A percentile compares a stretch with the other conserved stretches of the same genome.
phyloP scores from a whole-genome alignment of 1,140 invertebrate species.

The Meloidogyne floridensis region DNA sequence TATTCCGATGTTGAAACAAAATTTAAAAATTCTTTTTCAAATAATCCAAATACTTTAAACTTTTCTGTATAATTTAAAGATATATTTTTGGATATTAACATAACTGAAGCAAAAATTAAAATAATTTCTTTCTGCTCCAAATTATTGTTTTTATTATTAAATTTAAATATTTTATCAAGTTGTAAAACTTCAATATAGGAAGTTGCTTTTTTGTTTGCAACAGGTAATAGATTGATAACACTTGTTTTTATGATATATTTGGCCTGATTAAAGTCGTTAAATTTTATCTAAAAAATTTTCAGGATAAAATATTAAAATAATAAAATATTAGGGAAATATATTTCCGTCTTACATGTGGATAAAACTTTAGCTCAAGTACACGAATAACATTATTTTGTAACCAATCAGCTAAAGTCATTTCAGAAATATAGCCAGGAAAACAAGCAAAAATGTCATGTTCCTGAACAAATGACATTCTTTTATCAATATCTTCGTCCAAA shows the following conservation, averaged over 20 bases:
- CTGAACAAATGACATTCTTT: not conserved
- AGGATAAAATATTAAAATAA: too few species aligned
- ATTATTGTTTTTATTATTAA: not conserved
- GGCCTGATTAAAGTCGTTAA: not conserved
- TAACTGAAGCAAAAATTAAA: not conserved
- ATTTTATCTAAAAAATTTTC: not conserved
- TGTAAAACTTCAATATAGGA: not conserved
- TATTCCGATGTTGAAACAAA: not conserved
- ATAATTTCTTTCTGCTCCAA: not conserved
- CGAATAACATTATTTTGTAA: not conserved
- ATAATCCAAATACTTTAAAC: not conserved
- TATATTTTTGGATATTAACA: constrained; percentile 6
- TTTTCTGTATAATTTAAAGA: not conserved
- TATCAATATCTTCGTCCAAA: not conserved
- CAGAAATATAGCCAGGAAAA: not conserved
- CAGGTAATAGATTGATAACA: not conserved
- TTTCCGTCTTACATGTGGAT: not conserved
- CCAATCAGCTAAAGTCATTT: constrained; percentile 4
- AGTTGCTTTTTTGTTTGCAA: not conserved
- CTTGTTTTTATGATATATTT: not conserved
- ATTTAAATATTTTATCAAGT: not conserved
- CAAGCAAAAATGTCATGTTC: not conserved
- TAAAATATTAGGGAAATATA: too few species aligned
- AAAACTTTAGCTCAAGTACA: not conserved
- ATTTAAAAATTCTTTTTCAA: constrained; percentile 7